Evolutionary conservation across 2,113 vertebrate genomes (phyloP), one percentile per base, ranked within the genome.

Genomic region (Spermophilus dauricus): DNA sequence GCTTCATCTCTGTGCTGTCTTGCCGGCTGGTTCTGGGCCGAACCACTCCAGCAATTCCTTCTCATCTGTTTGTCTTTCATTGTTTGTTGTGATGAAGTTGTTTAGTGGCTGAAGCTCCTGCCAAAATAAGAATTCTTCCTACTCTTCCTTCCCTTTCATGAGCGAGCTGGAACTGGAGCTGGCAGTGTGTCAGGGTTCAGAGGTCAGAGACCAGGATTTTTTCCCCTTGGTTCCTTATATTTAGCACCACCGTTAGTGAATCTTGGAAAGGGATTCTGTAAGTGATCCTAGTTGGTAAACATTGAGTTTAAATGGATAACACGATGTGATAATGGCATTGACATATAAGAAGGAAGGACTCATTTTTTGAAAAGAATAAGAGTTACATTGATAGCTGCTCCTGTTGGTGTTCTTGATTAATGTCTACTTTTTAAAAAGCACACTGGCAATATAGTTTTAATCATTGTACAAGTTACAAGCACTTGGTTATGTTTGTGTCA

Each of bases 41-140:
- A 83, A 51, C 22, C 2, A 13, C 34, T 95, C 53, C 45, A 28
- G 48, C 8, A 24, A n/a, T 70, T 45, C 28, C 91, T 82, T 73
- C 89, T 91, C 86, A 39, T n/a, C 53, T 93, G 51, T 32, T 48
- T 72, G 5, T 95, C 93, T 96, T 96, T 97, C 73, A 56, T 86
- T 96, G 98, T 97, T 98, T 97, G 88, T 96, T 93, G 91, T 77
- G 95, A 90, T 96, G 76, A 97, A 96, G 96, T 93, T 97, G 94
- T 97, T 93, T 97, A 85, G 37, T 94, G 93, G 69, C 96, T 97
- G 96, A 96, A 92, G 96, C 98, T 97, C 97, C 97, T 97, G 90
- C 96, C 97, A 97, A 94, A 82, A 95, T 95, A 86, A 83, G 63
- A 96, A 96, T 92, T 93, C 39, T 94, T 95, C 90, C 95, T 94